phyloP scores from a whole-genome alignment of 2,888 invertebrate genomes.

The Luffia ferchaultella region DNA sequence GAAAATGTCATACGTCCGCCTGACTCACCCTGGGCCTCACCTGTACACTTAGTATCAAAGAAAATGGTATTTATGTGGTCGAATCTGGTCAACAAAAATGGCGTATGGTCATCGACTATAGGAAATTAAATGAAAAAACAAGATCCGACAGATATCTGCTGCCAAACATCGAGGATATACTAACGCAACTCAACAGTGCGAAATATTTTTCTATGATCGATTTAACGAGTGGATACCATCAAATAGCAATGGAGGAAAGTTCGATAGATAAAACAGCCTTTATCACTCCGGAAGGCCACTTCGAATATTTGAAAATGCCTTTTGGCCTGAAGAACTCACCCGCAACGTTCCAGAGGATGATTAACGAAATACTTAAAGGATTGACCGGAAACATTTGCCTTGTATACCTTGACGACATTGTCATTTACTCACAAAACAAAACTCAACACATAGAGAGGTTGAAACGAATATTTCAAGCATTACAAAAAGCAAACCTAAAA shows the following conservation, averaged over 20 bases:
- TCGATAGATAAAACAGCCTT: slow-evolving; percentile 3
- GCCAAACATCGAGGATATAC: slow-evolving; percentile 11
- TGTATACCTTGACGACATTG: slow-evolving; percentile 5
- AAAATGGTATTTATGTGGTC: no score
- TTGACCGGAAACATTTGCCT: background rate
- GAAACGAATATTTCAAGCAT: background rate
- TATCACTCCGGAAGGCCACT: slow-evolving; percentile 6
- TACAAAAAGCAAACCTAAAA: slow-evolving; percentile 1
- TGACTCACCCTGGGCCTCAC: slow-evolving; percentile 14
- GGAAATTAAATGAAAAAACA: slow-evolving; percentile 14
- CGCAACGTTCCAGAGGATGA: slow-evolving; percentile 6
- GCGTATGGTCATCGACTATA: slow-evolving; percentile 10
- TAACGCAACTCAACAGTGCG: slow-evolving; percentile 10
- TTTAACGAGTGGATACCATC: slow-evolving; percentile 10
- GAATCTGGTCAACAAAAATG: slow-evolving; percentile 15
- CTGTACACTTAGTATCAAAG: slow-evolving; percentile 15
- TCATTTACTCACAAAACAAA: slow-evolving; percentile 1
- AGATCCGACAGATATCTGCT: slow-evolving; percentile 14
- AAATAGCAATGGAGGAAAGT: slow-evolving; percentile 7
- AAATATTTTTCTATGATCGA: slow-evolving; percentile 12
- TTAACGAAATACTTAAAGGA: slow-evolving; percentile 4
- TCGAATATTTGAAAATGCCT: slow-evolving; percentile 5
- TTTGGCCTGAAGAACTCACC: slow-evolving; percentile 6
- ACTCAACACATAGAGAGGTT: background rate
- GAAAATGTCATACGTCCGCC: slow-evolving; percentile 14